Base-by-base conservation (phyloP, 2,888 invertebrate species). In the Asteroscopus sphinx region DNA sequence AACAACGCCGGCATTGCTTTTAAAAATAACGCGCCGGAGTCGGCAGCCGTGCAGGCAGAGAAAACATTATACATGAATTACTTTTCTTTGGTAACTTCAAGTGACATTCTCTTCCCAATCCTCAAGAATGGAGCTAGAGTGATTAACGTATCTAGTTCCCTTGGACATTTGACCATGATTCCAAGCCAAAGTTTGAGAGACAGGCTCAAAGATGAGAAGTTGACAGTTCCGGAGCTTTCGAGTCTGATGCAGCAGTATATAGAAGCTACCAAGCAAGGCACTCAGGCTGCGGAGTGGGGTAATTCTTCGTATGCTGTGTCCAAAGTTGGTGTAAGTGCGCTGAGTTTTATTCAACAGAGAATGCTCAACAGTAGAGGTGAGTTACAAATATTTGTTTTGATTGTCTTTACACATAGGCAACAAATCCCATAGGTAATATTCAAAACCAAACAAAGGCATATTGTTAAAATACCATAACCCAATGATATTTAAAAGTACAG, bases 1-100 rank as follows among this genome's bases (percentile, higher is more conserved):
- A 97, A 97, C 79, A 97, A 97, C 85, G 97, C 97, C 6, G 97
- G 95, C 0, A 96, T 97, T 51, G 96, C 96, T 0, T 97, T 95
- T n/a, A n/a, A n/a, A 76, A 96, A 96, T 93, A 82, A 82, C 48
- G 94, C 96, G 0, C 93, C 95, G 0, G 97, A 96, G 44, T 95
- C 97, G 1, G 95, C 96, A 42, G 79, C 85, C 0, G 86, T 93
- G 5, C 97, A 97, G 91, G 98, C 97, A 0, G 95, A 96, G 74
- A 94, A 96, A 71, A 97, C 97, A 0, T 59, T 96, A 5, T 88
- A 87, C 35, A 95, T 96, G 0, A 98, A 98, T 83, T 97, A 96
- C 82, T 96, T 96, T 80, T 94, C 95, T 8, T 92, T 96, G 17
- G 79, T 96, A 13, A 91, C 95, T 52, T 94, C 96, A 0, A 97